phyloP scores from a whole-genome alignment of 2,113 vertebrate species.

The Heptranchias perlo region DNA sequence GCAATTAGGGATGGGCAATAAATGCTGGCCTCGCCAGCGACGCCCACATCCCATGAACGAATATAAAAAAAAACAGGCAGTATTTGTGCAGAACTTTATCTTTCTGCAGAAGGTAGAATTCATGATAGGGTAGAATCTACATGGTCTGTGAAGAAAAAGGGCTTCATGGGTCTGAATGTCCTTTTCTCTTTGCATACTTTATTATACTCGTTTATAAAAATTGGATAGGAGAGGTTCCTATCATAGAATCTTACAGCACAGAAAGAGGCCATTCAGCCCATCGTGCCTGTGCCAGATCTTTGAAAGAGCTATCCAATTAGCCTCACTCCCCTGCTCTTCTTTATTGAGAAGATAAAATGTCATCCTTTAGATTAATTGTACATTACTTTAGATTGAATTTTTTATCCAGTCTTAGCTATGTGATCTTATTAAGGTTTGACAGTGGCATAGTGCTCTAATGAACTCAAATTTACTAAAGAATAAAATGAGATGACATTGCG shows the following conservation, averaged over 20 bases:
- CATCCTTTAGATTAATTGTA: slow-evolving; percentile 12
- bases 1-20: no score
- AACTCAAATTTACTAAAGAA: slow-evolving; percentile 28
- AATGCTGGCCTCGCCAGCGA: no score
- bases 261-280: not conserved
- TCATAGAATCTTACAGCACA: not conserved
- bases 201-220: not conserved
- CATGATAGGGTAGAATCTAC: not conserved
- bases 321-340: not conserved
- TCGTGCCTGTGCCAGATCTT: not conserved
- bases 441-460: not conserved
- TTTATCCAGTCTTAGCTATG: not conserved
- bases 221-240: not conserved
- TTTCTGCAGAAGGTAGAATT: not conserved
- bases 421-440: slow-evolving; percentile 19
- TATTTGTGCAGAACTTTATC: not conserved
- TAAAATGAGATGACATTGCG: not conserved
- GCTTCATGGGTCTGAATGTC: not conserved
- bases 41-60: no score
- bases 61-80: no score
- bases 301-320: not conserved
- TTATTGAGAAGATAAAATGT: not conserved
- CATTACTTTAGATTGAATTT: slow-evolving; percentile 7
- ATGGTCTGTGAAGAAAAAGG: not conserved
- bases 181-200: not conserved